Base-by-base conservation (phyloP, 2,888 invertebrate genomes). In the Furcula furcula region DNA sequence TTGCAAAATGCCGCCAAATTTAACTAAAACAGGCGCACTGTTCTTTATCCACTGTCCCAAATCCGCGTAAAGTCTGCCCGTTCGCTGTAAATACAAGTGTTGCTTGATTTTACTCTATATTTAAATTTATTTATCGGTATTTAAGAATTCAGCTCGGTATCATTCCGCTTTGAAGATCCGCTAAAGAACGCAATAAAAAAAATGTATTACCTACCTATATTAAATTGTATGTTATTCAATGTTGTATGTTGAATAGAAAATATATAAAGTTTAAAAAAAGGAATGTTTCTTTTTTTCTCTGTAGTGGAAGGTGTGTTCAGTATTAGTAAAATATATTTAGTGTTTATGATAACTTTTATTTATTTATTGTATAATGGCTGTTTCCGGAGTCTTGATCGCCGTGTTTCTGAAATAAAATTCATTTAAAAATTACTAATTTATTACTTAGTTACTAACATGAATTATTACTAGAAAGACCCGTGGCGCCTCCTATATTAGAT, bases 311-410 rank as follows among this genome's bases (percentile, higher is more conserved):
- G 65, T 65, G 65, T 71, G 64, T 69, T 56, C 81, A 83, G 78
- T 84, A 82, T 83, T 85, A 85, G 83, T 77, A 65, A 76, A 76
- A 83, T 84, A 84, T 84, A 85, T 71, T 74, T 73, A 63, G 69
- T 78, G 70, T 63, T 73, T 76, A 76, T 45, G 7, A 38, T 21
- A 7, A n/a, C 5, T 12, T 39, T 41, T 32, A 21, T 29, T 43
- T 25, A 43, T 78, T 79, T 55, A 76, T 74, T 78, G 31, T 14
- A 37, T 28, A 36, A 34, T 34, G 25, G 48, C 36, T 31, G 29
- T 42, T 33, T 53, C 52, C 18, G 53, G 47, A 16, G 53, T 37
- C 37, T 65, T 66, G 37, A 66, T 45, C 9, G 58, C 62, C 5
- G 56, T 64, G 22, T 59, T 55, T 26, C 71, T 73, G 68, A 30